Evolutionary conservation across 2,113 vertebrate genomes (phyloP), one percentile per base, ranked within the genome.

Genomic region (Ceratotherium simum): DNA sequence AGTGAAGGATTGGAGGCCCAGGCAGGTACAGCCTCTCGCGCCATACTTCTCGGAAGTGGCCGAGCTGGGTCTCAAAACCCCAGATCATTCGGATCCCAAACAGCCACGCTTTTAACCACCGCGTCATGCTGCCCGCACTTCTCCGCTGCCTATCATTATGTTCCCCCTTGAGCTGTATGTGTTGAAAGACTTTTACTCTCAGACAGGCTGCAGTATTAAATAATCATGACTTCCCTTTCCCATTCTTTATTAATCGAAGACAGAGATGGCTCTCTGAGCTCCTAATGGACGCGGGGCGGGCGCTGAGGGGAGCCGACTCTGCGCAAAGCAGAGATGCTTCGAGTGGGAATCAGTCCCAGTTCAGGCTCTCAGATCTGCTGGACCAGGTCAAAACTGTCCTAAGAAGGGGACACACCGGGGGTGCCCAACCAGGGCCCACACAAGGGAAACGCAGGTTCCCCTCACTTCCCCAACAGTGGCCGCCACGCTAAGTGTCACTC

Each of bases 191-290:
- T 69, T 39, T 67, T 54, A 72, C 85, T 95, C 31, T 14, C 29
- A 76, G 70, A 51, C 39, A 48, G 54, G 6, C 80, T 75, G 31
- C 65, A 4, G 64, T 64, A 82, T 95, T 95, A 92, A 96, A 95
- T 60, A 97, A 67, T 80, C 80, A 69, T 90, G 60, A 76, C 79
- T 94, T 91, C 65, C 54, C 51, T n/a, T 27, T 76, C 83, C 80
- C n/a, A 18, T 67, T 56, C 65, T 88, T 70, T 92, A 96, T 64
- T 94, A 94, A 96, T 83, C 80, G 56, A 90, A 96, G 84, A 84
- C 76, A 36, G 17, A 65, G n/a, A 21, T 3, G 1, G 20, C 86
- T 2, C 46, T 87, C 13, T 1, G 54, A 60, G 60, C 76, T 46
- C 23, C 72, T 73, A 80, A 86, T 33, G 81, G 91, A 54, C 39